Base-by-base conservation (phyloP, 2,888 invertebrate species). In the Rugalucina vietnamica region DNA sequence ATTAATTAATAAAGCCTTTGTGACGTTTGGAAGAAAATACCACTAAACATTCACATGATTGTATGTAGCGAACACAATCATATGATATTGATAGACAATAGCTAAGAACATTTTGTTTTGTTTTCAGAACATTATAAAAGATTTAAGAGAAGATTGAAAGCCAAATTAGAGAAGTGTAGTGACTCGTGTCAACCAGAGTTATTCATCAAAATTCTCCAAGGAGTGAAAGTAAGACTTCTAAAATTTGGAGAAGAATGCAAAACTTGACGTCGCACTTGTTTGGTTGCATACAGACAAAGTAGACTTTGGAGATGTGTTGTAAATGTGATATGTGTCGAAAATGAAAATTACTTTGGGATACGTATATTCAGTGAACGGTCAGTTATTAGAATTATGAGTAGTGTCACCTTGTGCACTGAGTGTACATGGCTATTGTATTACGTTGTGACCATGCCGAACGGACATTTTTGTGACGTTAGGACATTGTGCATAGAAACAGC, bases 101-200 rank as follows among this genome's bases (percentile, higher is more conserved):
- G n/a, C n/a, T n/a, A n/a, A n/a, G n/a, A n/a, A n/a, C n/a, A n/a
- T 18, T 76, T 79, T 71, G 27, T 71, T 80, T 80, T 34, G 37
- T 21, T 86, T 88, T 60, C 90, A 92, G 92, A 89, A 54, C 88
- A 90, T 54, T 88, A 89, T 79, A 90, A 87, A 75, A 90, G 85
- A 79, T 90, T 91, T 50, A 88, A 91, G 79, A 77, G 85, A 60
- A 86, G 90, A 36, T 80, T 91, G 54, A 87, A 87, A 24, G 77
- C 85, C 27, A 91, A 89, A 32, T 65, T 87, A 39, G 78, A 88
- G 43, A 85, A 76, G 21, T 91, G 91, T 79, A 78, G 32, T 1
- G 77, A 54, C 39, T 65, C 82, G 1, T 88, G 88, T 49, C 79
- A 86, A 27, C 84, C 88, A 0, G 84, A 86, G 77, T 73, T 85